Evolutionary conservation across 2,888 invertebrate species (phyloP), one percentile per base, ranked within the genome.

Genomic region (Anagyrus pseudococci): DNA sequence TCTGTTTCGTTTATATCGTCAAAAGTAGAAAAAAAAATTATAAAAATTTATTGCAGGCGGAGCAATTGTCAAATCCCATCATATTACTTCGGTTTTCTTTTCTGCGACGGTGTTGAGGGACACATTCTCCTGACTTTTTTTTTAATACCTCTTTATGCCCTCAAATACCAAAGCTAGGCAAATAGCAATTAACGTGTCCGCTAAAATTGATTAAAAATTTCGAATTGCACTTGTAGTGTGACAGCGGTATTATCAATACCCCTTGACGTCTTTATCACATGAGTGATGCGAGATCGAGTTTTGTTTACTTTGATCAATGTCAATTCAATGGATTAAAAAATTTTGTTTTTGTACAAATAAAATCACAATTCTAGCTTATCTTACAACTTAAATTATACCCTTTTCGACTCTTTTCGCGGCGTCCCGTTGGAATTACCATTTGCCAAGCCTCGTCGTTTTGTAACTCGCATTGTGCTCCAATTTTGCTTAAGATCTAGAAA

Each of bases 141-240:
- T 41, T 54, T 43, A 48, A 55, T 62, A 58, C 56, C 47, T 65
- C 22, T 40, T 58, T 53, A 64, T 60, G 56, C 53, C 53, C 47
- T 56, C 46, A 44, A 26, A 56, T 49, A 19, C 44, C 29, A 26
- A 25, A 59, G 33, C 56, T 40, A 4, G 41, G 55, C 56, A 59
- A 58, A 54, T 23, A 56, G 41, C 53, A 47, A 59, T 58, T 29
- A 29, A 29, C 15, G 41, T 26, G 4, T 26, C 29, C 52, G 37
- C 56, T 26, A 53, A 43, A 58, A 59, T 29, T 8, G 13, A 58
- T 60, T 58, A 53, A 53, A 53, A 64, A 53, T 53, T n/a, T 26
- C 22, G 3, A 57, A 64, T 64, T 64, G 64, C 64, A 64, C 64
- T 43, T 44, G 6, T 20, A 53, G 46, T 56, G 47, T 23, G 17